Conservation (phyloP, 2,888 invertebrate genomes). For the Stegana nigrithorax region DNA sequence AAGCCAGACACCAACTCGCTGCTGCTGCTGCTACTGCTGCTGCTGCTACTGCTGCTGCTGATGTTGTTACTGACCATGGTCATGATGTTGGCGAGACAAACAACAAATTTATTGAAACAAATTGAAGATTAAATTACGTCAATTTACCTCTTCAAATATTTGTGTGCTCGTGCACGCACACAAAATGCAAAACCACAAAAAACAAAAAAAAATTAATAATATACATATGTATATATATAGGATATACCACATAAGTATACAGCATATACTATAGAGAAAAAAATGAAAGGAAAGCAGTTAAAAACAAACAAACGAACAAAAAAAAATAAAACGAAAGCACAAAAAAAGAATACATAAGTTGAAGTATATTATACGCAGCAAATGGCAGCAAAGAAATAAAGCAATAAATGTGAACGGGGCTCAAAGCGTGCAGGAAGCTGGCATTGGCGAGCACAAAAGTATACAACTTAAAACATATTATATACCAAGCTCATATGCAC, state of each 20-base stretch:
- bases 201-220: neutral
- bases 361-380: no score
- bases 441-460: no score
- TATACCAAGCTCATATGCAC: no score
- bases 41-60: neutral
- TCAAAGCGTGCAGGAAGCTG: no score
- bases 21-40: no score
- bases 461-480: no score
- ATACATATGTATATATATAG: neutral
- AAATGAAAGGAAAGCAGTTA: neutral
- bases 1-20: no score
- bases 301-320: no score
- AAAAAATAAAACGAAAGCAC: no score
- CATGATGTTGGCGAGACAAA: neutral
- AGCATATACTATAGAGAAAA: neutral
- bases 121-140: constrained; percentile 8
- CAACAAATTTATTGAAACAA: constrained; percentile 8
- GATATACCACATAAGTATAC: neutral
- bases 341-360: no score
- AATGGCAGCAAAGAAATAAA: no score
- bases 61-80: neutral
- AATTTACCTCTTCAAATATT: constrained; percentile 10
- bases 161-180: neutral
- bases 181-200: neutral
- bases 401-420: no score